Evolutionary conservation across 2,113 vertebrate species (phyloP).

Genomic region (Marmota flaviventris): DNA sequence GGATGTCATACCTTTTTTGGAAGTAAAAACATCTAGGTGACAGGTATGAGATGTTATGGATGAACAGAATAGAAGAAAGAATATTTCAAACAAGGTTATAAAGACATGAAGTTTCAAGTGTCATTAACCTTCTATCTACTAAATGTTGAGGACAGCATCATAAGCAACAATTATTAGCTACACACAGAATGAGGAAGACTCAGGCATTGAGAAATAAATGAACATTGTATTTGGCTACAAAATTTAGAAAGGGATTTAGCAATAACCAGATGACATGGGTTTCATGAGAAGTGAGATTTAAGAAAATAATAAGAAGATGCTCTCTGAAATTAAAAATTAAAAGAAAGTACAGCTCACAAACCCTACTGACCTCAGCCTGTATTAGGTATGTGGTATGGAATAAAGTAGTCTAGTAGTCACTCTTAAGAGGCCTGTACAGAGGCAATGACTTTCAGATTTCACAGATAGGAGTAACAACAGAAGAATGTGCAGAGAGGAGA

Average conservation of each 20-base stretch:
- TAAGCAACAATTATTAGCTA: neutral
- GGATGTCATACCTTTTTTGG: neutral
- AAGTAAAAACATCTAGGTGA: neutral
- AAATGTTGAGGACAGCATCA: neutral
- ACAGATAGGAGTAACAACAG: neutral
- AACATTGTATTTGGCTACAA: neutral
- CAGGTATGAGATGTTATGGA: neutral
- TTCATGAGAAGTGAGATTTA: neutral
- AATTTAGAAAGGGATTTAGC: neutral
- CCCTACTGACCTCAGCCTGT: neutral
- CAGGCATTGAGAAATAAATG: neutral
- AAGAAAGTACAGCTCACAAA: neutral
- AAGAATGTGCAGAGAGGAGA: neutral
- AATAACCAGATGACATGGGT: neutral
- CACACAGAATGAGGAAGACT: neutral
- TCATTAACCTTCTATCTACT: neutral
- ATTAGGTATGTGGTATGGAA: neutral
- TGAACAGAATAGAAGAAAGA: neutral
- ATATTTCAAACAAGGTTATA: neutral
- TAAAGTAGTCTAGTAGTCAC: neutral
- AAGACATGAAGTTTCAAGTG: neutral
- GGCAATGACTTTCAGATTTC: neutral
- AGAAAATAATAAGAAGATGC: neutral
- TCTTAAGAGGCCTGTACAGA: neutral
- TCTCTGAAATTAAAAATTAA: neutral